Conservation (phyloP, 1,140 invertebrate genomes). For the Mamestra configurata region DNA sequence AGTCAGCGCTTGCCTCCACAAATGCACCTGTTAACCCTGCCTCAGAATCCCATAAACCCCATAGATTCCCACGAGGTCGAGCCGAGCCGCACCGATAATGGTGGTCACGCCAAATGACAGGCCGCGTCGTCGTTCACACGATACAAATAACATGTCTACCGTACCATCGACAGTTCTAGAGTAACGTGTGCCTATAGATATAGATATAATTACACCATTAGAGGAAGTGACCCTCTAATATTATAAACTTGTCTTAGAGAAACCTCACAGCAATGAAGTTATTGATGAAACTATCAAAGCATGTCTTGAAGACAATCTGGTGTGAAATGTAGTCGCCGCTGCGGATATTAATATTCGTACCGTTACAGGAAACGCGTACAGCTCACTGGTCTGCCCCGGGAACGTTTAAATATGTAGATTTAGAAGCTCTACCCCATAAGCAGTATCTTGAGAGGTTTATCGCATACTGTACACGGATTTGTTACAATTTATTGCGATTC, state of each 20-base stretch:
- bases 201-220: background rate
- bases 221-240: constrained; percentile 12
- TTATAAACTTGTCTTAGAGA: background rate
- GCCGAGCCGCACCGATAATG: constrained; percentile 51
- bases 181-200: background rate
- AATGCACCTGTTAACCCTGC: constrained; percentile 50
- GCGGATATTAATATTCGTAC: constrained; percentile 8
- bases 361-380: constrained; percentile 8
- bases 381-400: background rate
- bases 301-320: constrained; percentile 7
- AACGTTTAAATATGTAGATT: constrained; percentile 23
- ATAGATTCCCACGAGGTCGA: constrained; percentile 56
- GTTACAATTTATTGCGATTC: constrained; percentile 37
- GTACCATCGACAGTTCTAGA: background rate
- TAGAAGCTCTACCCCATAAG: constrained; percentile 6
- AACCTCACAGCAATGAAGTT: background rate
- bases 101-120: constrained; percentile 59
- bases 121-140: constrained; percentile 57
- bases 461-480: constrained; percentile 21
- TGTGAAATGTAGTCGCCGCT: constrained; percentile 4
- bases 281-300: background rate
- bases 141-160: constrained; percentile 49
- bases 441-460: constrained; percentile 13
- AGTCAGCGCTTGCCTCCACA: constrained; percentile 32
- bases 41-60: constrained; percentile 47